Evolutionary conservation across 2,113 vertebrate species (phyloP), one percentile per base, ranked within the genome.

Genomic region (Ochotona princeps): DNA sequence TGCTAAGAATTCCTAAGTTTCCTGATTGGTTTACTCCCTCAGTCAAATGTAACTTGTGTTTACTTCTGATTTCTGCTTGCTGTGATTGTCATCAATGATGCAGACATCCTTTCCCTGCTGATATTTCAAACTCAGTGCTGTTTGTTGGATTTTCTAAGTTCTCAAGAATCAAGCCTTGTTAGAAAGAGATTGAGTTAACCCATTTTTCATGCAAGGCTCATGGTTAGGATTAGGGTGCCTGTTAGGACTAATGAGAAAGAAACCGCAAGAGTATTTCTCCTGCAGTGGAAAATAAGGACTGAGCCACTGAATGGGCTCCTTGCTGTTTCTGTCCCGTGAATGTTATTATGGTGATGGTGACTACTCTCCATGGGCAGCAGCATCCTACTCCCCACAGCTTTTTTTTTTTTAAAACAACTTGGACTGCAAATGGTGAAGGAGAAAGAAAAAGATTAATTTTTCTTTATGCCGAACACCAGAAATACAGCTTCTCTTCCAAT

Each of bases 41-140:
- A 47, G 61, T 92, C 44, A 90, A 49, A 20, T 86, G 57, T 74
- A 0, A 0, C 32, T 80, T 96, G 79, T 84, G 32, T 1, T 78
- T 18, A 74, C 18, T 51, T 57, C n/a, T 65, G 79, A 92, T 18
- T 28, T 38, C 20, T 25, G 8, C 2, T 57, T 87, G 92, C 23
- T 94, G 9, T 83, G 57, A 74, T 51, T 93, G 93, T 93, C 81
- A 23, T 81, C 57, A 60, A 21, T 85, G 73, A 93, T 65, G 78
- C 66, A 93, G 91, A 73, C 11, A 61, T 93, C 12, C 13, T 82
- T n/a, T 88, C 67, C 89, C 32, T 14, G 21, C 65, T 75, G n/a
- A 65, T 83, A 35, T 94, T 85, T 73, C 66, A 76, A 73, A 90
- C 60, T 96, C 90, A 97, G 78, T 91, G 81, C 91, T 90, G 72